Conservation (phyloP, 2,797 vertebrate genomes). For the Oceanodroma leucorhoa region DNA sequence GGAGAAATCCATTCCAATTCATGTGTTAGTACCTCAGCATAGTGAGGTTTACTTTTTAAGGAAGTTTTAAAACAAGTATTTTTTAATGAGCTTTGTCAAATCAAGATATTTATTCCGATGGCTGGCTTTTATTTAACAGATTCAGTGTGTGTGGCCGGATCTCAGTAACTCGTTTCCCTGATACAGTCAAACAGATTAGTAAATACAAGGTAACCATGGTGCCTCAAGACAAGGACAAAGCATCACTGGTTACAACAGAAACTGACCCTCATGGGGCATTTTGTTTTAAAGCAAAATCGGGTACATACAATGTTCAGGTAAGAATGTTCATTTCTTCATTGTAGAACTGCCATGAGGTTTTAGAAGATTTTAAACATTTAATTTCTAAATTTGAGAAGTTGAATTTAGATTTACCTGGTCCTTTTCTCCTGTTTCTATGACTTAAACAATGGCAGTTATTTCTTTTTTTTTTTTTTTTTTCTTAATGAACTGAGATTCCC, state of each 20-base stretch:
- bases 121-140: conserved; percentile 69
- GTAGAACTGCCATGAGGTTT: background rate
- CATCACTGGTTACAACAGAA: conserved; percentile 78
- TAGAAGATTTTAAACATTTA: background rate
- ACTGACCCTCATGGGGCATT: conserved; percentile 88
- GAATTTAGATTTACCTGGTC: background rate
- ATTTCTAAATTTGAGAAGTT: background rate
- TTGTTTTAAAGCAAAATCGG: conserved; percentile 93
- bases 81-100: background rate
- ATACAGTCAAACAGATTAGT: conserved; percentile 89
- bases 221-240: conserved; percentile 83
- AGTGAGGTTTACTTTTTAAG: background rate
- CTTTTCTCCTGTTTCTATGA: background rate
- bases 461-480: background rate
- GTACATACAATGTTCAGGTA: conserved; percentile 90
- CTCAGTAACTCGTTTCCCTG: conserved; percentile 86
- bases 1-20: background rate
- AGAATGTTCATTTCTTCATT: background rate
- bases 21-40: background rate
- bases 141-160: conserved; percentile 95
- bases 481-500: background rate
- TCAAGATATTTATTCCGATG: background rate
- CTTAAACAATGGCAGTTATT: background rate
- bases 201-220: conserved; percentile 90
- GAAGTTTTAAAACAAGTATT: background rate